phyloP scores from a whole-genome alignment of 2,888 invertebrate species.

The Amiota mariae region DNA sequence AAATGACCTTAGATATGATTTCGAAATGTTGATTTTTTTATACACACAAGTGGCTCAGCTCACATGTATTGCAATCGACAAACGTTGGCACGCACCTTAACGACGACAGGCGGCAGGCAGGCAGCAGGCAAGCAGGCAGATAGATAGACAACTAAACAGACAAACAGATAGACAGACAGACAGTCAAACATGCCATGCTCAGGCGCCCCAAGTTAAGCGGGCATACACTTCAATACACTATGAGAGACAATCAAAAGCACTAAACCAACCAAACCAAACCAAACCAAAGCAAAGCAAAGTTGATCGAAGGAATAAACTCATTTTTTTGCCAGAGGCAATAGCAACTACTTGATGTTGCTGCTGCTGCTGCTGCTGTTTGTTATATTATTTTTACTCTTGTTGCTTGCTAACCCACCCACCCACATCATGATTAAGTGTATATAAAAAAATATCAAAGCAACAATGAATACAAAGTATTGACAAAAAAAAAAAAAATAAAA shows the following conservation, averaged over 20 bases:
- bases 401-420: constrained; percentile 61
- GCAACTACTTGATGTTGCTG: constrained; percentile 5
- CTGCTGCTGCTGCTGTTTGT: constrained; percentile 13
- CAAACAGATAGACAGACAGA: not conserved
- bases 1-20: constrained; percentile 71
- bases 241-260: too few relatives aligned
- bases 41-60: constrained; percentile 42
- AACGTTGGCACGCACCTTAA: constrained; percentile 33
- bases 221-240: too few relatives aligned
- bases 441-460: constrained; percentile 52
- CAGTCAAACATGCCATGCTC: not conserved
- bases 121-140: constrained; percentile 35
- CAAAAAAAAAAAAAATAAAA: constrained; percentile 25
- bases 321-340: constrained; percentile 5
- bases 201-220: not conserved
- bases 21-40: constrained; percentile 51
- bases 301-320: not conserved
- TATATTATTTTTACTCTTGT: not conserved
- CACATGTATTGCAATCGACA: constrained; percentile 42
- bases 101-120: constrained; percentile 17
- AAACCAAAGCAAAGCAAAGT: not conserved
- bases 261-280: not conserved
- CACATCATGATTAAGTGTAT: constrained; percentile 66
- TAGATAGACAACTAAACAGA: constrained; percentile 9
- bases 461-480: constrained; percentile 44